These are phyloP conservation scores for Eurytoma californica DNA, from an alignment of 2,888 invertebrate species.

Conservation along the genomic window DNA sequence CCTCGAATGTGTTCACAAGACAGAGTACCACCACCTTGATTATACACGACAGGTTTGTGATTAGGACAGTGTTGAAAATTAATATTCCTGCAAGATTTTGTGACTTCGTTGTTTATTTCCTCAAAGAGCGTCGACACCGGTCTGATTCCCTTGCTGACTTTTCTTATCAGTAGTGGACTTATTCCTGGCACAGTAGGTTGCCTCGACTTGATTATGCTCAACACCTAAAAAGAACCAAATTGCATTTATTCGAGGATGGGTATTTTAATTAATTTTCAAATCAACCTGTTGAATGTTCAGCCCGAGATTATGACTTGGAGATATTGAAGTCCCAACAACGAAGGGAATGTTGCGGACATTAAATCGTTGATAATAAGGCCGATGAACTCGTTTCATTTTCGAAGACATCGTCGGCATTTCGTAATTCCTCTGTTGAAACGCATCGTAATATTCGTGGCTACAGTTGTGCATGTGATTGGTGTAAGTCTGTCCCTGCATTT, in stretches of 20 bases:
- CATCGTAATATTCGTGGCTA: constrained; percentile 54
- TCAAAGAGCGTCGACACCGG: constrained; percentile 64
- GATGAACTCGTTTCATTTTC: constrained; percentile 79
- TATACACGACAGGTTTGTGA: constrained; percentile 6
- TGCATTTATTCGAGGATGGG: no score
- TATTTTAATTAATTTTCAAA: not conserved
- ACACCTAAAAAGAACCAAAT: constrained; percentile 60
- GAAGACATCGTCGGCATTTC: constrained; percentile 82
- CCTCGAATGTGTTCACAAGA: constrained; percentile 20
- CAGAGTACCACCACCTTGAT: not conserved
- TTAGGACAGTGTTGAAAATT: not conserved
- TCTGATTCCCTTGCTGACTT: constrained; percentile 66
- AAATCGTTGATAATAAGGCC: constrained; percentile 76
- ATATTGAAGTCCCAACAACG: constrained; percentile 79
- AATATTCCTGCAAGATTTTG: constrained; percentile 16
- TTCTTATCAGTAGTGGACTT: constrained; percentile 66
- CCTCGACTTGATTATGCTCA: constrained; percentile 69
- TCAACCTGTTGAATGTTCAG: constrained; percentile 81
- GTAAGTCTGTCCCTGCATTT: not conserved
- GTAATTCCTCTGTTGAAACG: constrained; percentile 72
- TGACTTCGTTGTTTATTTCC: constrained; percentile 46
- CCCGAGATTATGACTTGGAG: constrained; percentile 81
- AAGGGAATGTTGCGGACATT: constrained; percentile 79
- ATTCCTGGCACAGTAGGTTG: constrained; percentile 63
- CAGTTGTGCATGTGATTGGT: not conserved